Evolutionary conservation across 1,140 invertebrate species (phyloP).

Genomic region (Lordiphosa stackelbergi): DNA sequence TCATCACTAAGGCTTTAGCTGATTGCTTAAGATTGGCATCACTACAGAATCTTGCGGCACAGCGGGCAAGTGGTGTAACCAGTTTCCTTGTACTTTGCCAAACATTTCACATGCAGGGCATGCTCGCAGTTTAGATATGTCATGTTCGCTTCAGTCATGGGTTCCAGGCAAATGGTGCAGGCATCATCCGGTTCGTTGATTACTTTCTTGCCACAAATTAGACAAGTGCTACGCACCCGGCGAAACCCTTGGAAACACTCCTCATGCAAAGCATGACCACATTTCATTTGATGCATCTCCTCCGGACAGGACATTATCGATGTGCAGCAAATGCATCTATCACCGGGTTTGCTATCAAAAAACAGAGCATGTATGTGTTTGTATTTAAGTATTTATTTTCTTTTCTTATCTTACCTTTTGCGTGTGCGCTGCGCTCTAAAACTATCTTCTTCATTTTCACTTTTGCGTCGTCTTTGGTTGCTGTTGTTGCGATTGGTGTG

Average conservation of each 20-base stretch:
- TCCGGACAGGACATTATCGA: neutral
- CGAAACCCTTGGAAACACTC: slow-evolving; percentile 24
- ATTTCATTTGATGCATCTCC: slow-evolving; percentile 27
- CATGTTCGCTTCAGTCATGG: slow-evolving; percentile 9
- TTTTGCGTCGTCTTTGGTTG: neutral
- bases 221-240: slow-evolving; percentile 17
- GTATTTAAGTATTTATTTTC: neutral
- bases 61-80: slow-evolving; percentile 16
- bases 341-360: slow-evolving; percentile 28
- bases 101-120: slow-evolving; percentile 29
- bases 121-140: slow-evolving; percentile 33
- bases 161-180: slow-evolving; percentile 36
- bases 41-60: slow-evolving; percentile 16
- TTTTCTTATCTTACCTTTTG: slow-evolving; percentile 5
- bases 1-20: no score
- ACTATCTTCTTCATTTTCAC: neutral
- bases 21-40: slow-evolving; percentile 17
- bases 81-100: neutral
- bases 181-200: slow-evolving; percentile 16
- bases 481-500: neutral
- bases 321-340: slow-evolving; percentile 34
- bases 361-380: neutral
- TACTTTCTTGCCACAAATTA: slow-evolving; percentile 14
- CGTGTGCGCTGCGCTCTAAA: neutral
- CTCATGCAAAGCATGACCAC: slow-evolving; percentile 46